These are phyloP conservation scores for Amblyjoppa fuscipennis DNA, from an alignment of 2,888 invertebrate genomes.

Conservation along the genomic window DNA sequence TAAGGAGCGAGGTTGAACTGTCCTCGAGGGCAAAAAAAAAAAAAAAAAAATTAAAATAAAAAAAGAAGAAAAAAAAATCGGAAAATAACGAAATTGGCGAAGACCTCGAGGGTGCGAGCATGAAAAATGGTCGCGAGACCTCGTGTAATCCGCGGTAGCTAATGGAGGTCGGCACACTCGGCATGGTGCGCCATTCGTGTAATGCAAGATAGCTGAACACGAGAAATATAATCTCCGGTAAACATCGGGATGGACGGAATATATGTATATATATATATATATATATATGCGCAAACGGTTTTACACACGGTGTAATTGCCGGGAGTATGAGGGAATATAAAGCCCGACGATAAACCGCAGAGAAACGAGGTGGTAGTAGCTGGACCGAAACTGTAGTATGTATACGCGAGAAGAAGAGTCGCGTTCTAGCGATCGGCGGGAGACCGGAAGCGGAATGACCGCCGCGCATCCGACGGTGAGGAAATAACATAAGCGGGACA, in stretches of 20 bases:
- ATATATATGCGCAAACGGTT: not conserved
- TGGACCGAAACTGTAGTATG: not conserved
- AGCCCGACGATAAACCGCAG: constrained; percentile 25
- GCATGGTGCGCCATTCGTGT: constrained; percentile 10
- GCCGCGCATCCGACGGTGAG: constrained; percentile 46
- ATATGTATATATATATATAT: not conserved
- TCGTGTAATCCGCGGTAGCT: constrained; percentile 13
- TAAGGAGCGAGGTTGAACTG: constrained; percentile 16
- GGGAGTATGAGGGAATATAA: constrained; percentile 8
- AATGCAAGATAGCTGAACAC: constrained; percentile 12
- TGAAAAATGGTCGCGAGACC: constrained; percentile 44
- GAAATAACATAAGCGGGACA: constrained; percentile 42
- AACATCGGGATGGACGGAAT: constrained; percentile 11
- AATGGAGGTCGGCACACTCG: constrained; percentile 43
- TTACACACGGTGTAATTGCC: constrained; percentile 17
- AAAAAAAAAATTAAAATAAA: no score
- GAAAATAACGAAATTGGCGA: constrained; percentile 55
- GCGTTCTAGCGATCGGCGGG: constrained; percentile 37
- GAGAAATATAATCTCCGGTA: constrained; percentile 23
- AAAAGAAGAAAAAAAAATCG: constrained; percentile 2
- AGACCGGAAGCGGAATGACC: constrained; percentile 65
- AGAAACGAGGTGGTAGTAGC: constrained; percentile 3
- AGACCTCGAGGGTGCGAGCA: constrained; percentile 53
- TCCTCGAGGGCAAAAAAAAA: not conserved
- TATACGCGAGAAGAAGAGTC: constrained; percentile 39